Base-by-base conservation (phyloP, 2,113 vertebrate species). In the Platycercus adscitus region DNA sequence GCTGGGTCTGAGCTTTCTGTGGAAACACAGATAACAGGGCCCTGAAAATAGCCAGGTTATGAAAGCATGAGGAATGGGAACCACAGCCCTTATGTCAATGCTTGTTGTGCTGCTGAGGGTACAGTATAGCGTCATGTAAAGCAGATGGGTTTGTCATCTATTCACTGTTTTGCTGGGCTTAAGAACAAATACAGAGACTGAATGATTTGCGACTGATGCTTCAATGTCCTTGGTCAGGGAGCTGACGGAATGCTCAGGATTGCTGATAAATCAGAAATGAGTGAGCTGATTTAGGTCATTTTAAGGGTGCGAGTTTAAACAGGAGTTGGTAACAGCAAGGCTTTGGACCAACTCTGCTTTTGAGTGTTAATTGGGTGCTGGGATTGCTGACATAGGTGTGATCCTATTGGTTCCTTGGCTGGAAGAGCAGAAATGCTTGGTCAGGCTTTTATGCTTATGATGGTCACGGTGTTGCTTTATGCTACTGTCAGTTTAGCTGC, bases 251-350 rank as follows among this genome's bases (percentile, higher is more conserved):
- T 81, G 89, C 63, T 70, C 77, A 87, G 89, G 77, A 25, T 81
- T 95, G 85, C 95, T 93, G 90, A 90, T 91, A 86, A 93, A 95
- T 97, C 91, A 96, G 92, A 89, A 93, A 85, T 66, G 50, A 41
- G 66, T 71, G 78, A 76, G 73, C 63, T 92, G 64, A 96, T 95
- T 91, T 92, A 89, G 84, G 78, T 85, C 83, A 80, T 82, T 93
- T 95, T 84, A 41, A 65, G 83, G 81, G 46, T 86, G 58, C 66
- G 66, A 84, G 81, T 91, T 88, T 79, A 84, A 92, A 50, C 43
- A 81, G 44, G 7, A 52, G 86, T 78, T 81, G 85, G 55, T 94
- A 93, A 63, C 33, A 79, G 80, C 61, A 89, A 84, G 60, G 24
- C 47, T 94, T 89, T 85, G 86, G 83, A 85, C 49, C 44, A 87